These are phyloP conservation scores for Cecropterus lyciades DNA, from an alignment of 1,140 invertebrate genomes.

Conservation along the genomic window DNA sequence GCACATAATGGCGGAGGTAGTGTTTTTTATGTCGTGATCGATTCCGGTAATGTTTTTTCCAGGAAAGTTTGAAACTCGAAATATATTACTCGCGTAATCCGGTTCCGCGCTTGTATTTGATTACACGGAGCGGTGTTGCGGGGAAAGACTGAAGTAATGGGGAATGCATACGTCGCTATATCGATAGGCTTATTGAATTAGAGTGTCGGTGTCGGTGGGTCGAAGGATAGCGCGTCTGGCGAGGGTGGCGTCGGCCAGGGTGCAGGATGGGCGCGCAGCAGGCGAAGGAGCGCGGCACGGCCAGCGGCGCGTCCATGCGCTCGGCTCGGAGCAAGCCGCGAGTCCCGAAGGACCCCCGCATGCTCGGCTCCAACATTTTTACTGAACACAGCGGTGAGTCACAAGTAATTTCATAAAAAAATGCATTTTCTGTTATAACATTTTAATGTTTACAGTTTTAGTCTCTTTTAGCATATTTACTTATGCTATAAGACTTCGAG, in stretches of 20 bases:
- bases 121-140: constrained; percentile 3
- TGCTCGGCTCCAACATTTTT: constrained; percentile 94
- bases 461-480: too few species aligned
- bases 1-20: constrained; percentile 75
- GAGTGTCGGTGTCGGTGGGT: constrained; percentile 42
- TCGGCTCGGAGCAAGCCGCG: constrained; percentile 88
- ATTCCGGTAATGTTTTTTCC: constrained; percentile 59
- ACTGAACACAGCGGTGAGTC: constrained; percentile 94
- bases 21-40: constrained; percentile 63
- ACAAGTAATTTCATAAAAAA: constrained; percentile 20
- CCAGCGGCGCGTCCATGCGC: constrained; percentile 87
- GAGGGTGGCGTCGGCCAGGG: constrained; percentile 44
- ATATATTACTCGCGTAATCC: constrained; percentile 7
- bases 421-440: constrained; percentile 19
- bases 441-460: not conserved
- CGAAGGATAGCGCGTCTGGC: constrained; percentile 43
- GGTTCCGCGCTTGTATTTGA: constrained; percentile 7
- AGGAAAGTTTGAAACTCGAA: constrained; percentile 45
- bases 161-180: constrained; percentile 54
- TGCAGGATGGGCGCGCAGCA: constrained; percentile 93
- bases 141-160: constrained; percentile 45
- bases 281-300: constrained; percentile 91
- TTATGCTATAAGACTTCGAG: too few species aligned
- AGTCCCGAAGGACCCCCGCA: constrained; percentile 90
- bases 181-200: constrained; percentile 71